Base-by-base conservation (phyloP, 2,113 vertebrate genomes). In the Rhinopomastus cyanomelas region DNA sequence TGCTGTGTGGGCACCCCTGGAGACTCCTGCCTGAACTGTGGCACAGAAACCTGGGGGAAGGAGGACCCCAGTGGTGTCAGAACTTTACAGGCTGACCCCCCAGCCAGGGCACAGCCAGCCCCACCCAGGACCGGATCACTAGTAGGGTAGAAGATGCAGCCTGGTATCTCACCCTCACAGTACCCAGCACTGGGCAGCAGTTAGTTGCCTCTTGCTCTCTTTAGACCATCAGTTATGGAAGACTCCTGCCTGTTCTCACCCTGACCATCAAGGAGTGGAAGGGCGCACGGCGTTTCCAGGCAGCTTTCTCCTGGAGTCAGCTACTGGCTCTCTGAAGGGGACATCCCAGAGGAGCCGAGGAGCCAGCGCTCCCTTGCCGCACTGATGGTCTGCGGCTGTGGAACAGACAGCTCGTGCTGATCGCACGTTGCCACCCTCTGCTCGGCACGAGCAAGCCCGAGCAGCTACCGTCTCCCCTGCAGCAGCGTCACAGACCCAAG, bases 81-180 rank as follows among this genome's bases (percentile, higher is more conserved):
- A 13, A 20, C 16, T 81, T 64, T n/a, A 60, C 34, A 48, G 32
- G 27, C 27, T 46, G 26, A 14, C 37, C 18, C 56, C 20, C 25
- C 11, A 22, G 22, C 16, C 22, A 22, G 60, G 19, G 20, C 36
- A 34, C 0, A 0, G 59, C 29, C 32, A 44, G 23, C 13, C 48
- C 22, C 9, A 11, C 26, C 23, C n/a, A 53, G 68, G 18, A 51
- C 21, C 19, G 64, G 7, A 32, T 49, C 44, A 25, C 8, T 16
- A 37, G 53, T 0, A 3, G 3, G 1, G 29, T 3, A 4, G 44
- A 64, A 37, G 7, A 3, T 2, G 44, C 53, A 89, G 37, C 16
- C 53, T 88, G 23, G 12, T 34, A 19, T 52, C n/a, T 71, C 39
- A 39, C 30, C 42, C 32, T 62, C 2, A 2, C 27, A 44, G 16